Evolutionary conservation across 2,797 vertebrate genomes (phyloP).

Genomic region (Thaleichthys pacificus): DNA sequence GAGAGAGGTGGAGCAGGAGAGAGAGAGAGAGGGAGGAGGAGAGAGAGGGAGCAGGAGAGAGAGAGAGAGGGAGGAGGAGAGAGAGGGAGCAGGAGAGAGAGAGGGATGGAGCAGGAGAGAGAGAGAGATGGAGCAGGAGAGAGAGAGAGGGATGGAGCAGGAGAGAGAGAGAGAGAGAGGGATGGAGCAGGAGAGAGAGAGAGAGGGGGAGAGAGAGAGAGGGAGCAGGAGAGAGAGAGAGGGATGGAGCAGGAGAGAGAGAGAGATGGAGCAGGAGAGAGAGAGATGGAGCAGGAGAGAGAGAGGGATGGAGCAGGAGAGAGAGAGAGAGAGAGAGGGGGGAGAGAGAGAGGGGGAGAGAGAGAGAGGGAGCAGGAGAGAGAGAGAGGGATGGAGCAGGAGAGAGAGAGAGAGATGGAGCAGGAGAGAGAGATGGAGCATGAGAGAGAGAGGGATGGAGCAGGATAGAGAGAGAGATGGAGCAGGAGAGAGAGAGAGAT

Average conservation of each 20-base stretch:
- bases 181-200: background rate
- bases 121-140: no score
- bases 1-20: slow-evolving; percentile 22
- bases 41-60: no score
- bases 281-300: no score
- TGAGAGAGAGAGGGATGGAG: slow-evolving; percentile 8
- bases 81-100: no score
- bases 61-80: no score
- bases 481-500: background rate
- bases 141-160: slow-evolving; percentile 29
- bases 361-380: background rate
- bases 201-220: no score
- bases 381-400: slow-evolving; percentile 20
- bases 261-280: no score
- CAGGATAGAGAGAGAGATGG: slow-evolving; percentile 13
- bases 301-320: background rate
- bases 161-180: slow-evolving; percentile 19
- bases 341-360: slow-evolving; percentile 10
- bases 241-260: slow-evolving; percentile 10
- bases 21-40: slow-evolving; percentile 13
- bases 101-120: no score
- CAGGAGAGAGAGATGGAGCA: no score
- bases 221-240: slow-evolving; percentile 11
- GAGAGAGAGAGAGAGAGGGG: background rate
- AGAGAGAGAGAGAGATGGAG: slow-evolving; percentile 14